phyloP scores from a whole-genome alignment of 2,888 invertebrate genomes.

The Carcina quercana region DNA sequence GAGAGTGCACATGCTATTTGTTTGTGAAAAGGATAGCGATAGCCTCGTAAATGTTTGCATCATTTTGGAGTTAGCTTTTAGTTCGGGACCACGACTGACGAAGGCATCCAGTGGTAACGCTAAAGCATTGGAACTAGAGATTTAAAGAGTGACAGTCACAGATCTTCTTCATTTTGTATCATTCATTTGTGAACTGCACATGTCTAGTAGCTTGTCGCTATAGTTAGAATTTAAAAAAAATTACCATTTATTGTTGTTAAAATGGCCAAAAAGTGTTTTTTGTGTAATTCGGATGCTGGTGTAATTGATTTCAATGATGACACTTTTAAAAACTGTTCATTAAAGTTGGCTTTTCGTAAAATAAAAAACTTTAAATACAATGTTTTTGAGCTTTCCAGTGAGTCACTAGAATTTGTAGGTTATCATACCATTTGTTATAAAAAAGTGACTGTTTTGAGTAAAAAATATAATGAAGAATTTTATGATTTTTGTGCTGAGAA shows the following conservation, averaged over 20 bases:
- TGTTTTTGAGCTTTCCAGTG: conserved; percentile 10
- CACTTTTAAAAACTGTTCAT: conserved; percentile 15
- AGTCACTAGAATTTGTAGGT: conserved; percentile 11
- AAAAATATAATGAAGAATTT: conserved; percentile 17
- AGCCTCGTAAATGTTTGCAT: conserved; percentile 9
- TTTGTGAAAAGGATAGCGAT: conserved; percentile 12
- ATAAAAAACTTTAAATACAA: conserved; percentile 15
- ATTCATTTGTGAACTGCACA: no score
- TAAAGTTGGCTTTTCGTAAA: conserved; percentile 18
- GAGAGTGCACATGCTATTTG: conserved; percentile 11
- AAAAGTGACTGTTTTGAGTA: conserved; percentile 16
- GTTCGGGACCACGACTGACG: no score
- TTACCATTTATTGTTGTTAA: conserved; percentile 3
- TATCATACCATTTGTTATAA: conserved; percentile 14
- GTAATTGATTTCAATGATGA: conserved; percentile 15
- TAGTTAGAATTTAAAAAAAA: conserved; percentile 1
- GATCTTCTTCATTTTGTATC: no score
- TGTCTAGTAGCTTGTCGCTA: conserved; percentile 9
- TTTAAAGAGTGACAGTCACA: no score
- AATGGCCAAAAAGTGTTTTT: conserved; percentile 15
- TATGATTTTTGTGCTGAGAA: conserved; percentile 11
- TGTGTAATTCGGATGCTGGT: conserved; percentile 12
- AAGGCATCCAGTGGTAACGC: no score
- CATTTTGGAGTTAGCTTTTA: no score
- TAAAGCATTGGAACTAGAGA: no score